Conservation (phyloP, 2,888 invertebrate genomes). For the Leuctra nigra region DNA sequence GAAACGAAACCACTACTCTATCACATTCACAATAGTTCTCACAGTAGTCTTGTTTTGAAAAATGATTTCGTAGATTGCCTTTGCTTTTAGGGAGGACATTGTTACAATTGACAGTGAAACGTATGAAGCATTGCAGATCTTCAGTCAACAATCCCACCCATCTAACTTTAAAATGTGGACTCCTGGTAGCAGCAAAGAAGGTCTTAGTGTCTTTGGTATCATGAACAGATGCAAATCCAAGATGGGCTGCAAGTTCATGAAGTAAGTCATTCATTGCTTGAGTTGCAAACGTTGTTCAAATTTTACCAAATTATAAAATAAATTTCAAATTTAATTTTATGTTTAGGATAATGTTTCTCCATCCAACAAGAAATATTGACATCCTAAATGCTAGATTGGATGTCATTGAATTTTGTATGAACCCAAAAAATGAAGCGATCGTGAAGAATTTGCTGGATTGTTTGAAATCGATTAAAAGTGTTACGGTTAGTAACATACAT, state of each 20-base stretch:
- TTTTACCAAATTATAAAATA: background rate
- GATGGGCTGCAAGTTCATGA: slow-evolving; percentile 56
- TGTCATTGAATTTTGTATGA: slow-evolving; percentile 60
- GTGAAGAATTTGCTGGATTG: slow-evolving; percentile 55
- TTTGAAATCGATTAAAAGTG: slow-evolving; percentile 53
- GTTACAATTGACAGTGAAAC: slow-evolving; percentile 65
- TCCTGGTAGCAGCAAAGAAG: slow-evolving; percentile 54
- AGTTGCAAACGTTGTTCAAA: too few species aligned
- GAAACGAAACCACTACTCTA: too few species aligned
- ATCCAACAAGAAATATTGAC: slow-evolving; percentile 58
- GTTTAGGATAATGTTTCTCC: slow-evolving; percentile 57
- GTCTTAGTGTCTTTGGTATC: slow-evolving; percentile 63
- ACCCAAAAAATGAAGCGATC: slow-evolving; percentile 53
- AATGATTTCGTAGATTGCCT: too few species aligned
- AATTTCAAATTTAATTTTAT: background rate
- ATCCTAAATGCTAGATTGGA: slow-evolving; percentile 58
- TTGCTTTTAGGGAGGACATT: slow-evolving; percentile 56
- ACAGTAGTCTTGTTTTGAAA: too few species aligned
- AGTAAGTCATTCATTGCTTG: slow-evolving; percentile 40
- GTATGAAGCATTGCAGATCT: slow-evolving; percentile 69
- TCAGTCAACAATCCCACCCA: slow-evolving; percentile 64
- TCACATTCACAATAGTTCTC: too few species aligned
- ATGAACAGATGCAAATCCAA: slow-evolving; percentile 65
- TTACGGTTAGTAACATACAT: slow-evolving; percentile 51
- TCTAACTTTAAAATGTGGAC: slow-evolving; percentile 64